Percentiles rank a stretch among this genome's conserved stretches.
These are phyloP conservation scores for Caenorhabditis sp. DNA, from an alignment of 2,888 invertebrate genomes.

Conservation along the genomic window DNA sequence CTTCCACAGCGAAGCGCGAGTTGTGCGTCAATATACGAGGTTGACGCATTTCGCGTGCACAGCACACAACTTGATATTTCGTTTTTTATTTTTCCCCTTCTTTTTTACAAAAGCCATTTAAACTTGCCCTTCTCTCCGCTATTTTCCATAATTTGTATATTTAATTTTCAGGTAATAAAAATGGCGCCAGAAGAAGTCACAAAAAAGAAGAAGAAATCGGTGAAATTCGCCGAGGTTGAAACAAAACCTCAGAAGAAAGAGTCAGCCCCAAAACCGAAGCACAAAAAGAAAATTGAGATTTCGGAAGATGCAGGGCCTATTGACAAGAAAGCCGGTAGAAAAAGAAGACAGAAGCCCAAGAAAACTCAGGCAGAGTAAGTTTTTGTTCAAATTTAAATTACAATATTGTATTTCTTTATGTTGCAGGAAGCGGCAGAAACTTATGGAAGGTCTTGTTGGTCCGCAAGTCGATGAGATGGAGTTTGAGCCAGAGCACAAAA, in stretches of 20 bases:
- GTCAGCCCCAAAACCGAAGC: conserved; percentile 23
- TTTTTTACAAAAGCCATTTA: background rate
- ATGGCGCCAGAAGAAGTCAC: conserved; percentile 22
- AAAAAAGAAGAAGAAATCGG: conserved; percentile 62
- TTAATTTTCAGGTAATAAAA: conserved; percentile 28
- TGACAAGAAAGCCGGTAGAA: conserved; percentile 28
- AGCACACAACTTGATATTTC: conserved; percentile 1
- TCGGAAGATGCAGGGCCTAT: conserved; percentile 25
- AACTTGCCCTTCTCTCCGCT: background rate
- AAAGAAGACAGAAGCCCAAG: conserved; percentile 38
- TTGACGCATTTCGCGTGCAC: conserved; percentile 18
- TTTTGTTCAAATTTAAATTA: too few relatives aligned
- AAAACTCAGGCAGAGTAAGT: conserved; percentile 51
- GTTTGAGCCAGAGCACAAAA: conserved; percentile 68
- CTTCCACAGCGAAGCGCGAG: background rate
- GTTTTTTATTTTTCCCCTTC: background rate
- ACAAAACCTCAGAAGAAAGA: background rate
- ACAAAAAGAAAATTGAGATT: conserved; percentile 43
- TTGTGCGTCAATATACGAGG: background rate
- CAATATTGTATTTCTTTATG: background rate
- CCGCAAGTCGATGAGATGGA: conserved; percentile 70
- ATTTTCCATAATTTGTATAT: background rate
- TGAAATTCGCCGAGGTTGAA: conserved; percentile 55
- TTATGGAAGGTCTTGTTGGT: conserved; percentile 68
- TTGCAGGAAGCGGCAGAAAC: conserved; percentile 62